A percentile compares a stretch with the other conserved stretches of the same genome.
phyloP scores from a whole-genome alignment of 1,140 invertebrate species.

The Cyrtorhinus lividipennis region DNA sequence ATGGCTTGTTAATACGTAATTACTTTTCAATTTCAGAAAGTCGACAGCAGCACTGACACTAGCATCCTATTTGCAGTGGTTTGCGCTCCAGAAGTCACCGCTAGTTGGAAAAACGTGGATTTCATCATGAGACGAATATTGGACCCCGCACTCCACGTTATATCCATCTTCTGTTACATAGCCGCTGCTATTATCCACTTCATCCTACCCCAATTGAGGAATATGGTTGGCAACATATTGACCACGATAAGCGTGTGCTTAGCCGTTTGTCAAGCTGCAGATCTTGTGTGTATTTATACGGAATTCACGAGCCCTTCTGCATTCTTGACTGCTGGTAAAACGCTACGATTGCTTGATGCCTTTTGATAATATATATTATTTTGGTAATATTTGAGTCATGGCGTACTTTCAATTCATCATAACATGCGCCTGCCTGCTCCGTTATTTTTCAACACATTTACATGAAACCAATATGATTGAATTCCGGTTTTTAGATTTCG shows the following conservation, averaged over 20 bases:
- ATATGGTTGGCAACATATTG: slow-evolving; percentile 68
- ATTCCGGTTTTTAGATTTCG: slow-evolving; percentile 43
- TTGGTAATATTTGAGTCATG: no score
- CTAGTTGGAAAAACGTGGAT: slow-evolving; percentile 51
- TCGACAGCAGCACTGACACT: slow-evolving; percentile 26
- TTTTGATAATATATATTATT: no score
- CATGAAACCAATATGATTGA: no score
- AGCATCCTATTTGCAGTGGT: slow-evolving; percentile 48
- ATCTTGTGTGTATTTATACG: slow-evolving; percentile 60
- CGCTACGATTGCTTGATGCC: background rate
- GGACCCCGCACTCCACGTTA: slow-evolving; percentile 55
- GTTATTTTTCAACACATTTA: no score
- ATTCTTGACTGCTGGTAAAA: slow-evolving; percentile 47
- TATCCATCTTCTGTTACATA: slow-evolving; percentile 53
- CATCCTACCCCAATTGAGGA: slow-evolving; percentile 62
- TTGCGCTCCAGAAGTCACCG: slow-evolving; percentile 49
- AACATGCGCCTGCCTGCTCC: no score
- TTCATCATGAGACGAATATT: slow-evolving; percentile 56
- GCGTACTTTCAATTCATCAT: no score
- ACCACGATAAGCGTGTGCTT: slow-evolving; percentile 62
- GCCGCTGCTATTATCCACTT: slow-evolving; percentile 65
- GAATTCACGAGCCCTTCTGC: slow-evolving; percentile 62
- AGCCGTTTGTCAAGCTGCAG: slow-evolving; percentile 56
- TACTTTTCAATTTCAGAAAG: slow-evolving; percentile 14
- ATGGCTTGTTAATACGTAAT: slow-evolving; percentile 19